Conservation (phyloP, 53 echinoderm and acorn worm species). For the Antedon mediterranea region DNA sequence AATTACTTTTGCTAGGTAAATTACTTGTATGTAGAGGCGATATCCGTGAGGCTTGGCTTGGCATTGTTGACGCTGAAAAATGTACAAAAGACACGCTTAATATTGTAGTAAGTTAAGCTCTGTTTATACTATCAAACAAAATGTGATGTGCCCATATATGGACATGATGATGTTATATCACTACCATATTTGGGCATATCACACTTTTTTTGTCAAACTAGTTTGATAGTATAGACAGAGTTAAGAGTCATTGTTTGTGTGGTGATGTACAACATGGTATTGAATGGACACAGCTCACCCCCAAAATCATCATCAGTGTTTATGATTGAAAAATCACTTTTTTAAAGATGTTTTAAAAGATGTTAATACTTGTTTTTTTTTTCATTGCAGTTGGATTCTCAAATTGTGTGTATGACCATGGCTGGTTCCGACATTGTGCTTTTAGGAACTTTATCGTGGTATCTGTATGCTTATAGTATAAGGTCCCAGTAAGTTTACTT, state of each 20-base stretch:
- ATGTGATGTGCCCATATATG: too few species aligned
- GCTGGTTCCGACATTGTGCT: constrained; percentile 67
- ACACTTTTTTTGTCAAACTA: too few species aligned
- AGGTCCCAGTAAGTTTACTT: constrained; percentile 37
- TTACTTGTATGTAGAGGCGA: constrained; percentile 79
- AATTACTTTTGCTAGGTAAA: constrained; percentile 21
- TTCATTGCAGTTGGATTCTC: constrained; percentile 64
- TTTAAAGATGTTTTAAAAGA: too few species aligned
- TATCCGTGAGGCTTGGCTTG: constrained; percentile 74
- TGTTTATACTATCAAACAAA: too few species aligned
- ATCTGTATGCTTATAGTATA: constrained; percentile 64
- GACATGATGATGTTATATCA: too few species aligned
- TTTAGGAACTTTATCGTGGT: constrained; percentile 88
- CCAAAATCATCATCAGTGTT: too few species aligned
- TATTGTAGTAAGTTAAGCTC: neutral
- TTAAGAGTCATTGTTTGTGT: too few species aligned
- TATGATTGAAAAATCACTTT: too few species aligned
- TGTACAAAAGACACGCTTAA: constrained; percentile 69
- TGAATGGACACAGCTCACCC: too few species aligned
- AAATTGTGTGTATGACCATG: constrained; percentile 81
- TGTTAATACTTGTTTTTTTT: neutral
- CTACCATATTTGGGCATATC: too few species aligned
- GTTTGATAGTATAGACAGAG: too few species aligned
- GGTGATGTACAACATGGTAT: too few species aligned
- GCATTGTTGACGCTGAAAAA: constrained; percentile 60